Conservation (phyloP, 2,888 invertebrate genomes). For the Crossocerus cetratus region DNA sequence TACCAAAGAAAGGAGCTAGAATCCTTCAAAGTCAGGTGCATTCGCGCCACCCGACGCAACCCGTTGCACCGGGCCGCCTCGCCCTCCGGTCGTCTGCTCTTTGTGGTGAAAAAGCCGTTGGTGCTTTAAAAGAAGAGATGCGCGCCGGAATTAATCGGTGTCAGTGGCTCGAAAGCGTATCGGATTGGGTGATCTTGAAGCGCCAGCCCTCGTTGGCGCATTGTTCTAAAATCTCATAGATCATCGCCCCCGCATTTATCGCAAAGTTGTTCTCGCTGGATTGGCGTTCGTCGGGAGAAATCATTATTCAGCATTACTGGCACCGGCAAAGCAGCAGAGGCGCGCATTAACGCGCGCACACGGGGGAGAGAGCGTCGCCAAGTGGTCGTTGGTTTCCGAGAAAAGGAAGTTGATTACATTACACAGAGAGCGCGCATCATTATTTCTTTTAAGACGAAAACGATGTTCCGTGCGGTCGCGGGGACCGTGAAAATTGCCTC, state of each 20-base stretch:
- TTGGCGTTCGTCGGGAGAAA: not conserved
- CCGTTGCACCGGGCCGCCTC: slow-evolving; percentile 27
- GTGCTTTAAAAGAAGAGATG: slow-evolving; percentile 35
- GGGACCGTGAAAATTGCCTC: slow-evolving; percentile 60
- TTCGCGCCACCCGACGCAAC: slow-evolving; percentile 15
- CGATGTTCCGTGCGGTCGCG: slow-evolving; percentile 55
- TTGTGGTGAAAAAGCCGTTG: slow-evolving; percentile 34
- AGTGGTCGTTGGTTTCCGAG: slow-evolving; percentile 33
- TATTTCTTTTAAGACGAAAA: slow-evolving; percentile 62
- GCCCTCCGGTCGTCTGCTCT: slow-evolving; percentile 20
- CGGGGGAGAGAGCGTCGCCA: slow-evolving; percentile 56
- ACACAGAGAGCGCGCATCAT: slow-evolving; percentile 51
- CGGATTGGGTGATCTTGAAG: slow-evolving; percentile 30
- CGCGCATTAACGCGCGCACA: slow-evolving; percentile 7
- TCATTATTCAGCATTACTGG: too few relatives aligned
- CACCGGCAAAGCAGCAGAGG: slow-evolving; percentile 7
- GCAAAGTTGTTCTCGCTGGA: not conserved
- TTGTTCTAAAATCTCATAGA: slow-evolving; percentile 7
- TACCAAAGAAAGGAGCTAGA: slow-evolving; percentile 52
- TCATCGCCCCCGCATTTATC: not conserved
- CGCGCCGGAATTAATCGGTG: slow-evolving; percentile 49
- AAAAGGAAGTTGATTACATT: slow-evolving; percentile 38
- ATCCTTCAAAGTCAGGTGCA: slow-evolving; percentile 58
- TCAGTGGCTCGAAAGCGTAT: slow-evolving; percentile 48
- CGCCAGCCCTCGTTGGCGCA: slow-evolving; percentile 2